phyloP scores from a whole-genome alignment of 2,797 vertebrate species.

The Prionace glauca region DNA sequence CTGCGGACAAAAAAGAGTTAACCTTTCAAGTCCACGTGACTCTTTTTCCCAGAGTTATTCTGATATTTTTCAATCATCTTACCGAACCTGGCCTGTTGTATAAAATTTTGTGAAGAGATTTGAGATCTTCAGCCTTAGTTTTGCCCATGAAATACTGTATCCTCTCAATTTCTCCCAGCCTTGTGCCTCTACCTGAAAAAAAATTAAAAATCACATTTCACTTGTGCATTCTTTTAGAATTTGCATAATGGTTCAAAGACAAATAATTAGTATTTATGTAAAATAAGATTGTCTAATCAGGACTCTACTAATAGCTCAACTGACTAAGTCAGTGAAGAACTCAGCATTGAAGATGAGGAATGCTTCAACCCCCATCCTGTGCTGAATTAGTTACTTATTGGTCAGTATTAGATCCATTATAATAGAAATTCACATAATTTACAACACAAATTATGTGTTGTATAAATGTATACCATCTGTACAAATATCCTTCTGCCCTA shows the following conservation, averaged over 20 bases:
- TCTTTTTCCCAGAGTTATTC: too few species aligned
- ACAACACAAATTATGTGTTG: not conserved
- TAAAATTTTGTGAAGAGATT: conserved; percentile 83
- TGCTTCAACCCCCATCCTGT: not conserved
- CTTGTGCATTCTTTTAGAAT: not conserved
- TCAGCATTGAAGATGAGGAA: not conserved
- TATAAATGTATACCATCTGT: not conserved
- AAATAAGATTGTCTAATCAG: not conserved
- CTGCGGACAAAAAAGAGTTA: too few species aligned
- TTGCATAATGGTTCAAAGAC: not conserved
- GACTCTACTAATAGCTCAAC: not conserved
- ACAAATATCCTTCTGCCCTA: not conserved
- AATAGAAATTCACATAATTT: not conserved
- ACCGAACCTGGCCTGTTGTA: conserved; percentile 91
- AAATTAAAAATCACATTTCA: not conserved
- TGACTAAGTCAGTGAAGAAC: not conserved
- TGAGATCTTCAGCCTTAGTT: conserved; percentile 83
- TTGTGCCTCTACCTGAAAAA: conserved; percentile 75
- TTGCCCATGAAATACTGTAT: conserved; percentile 78
- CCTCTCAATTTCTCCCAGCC: conserved; percentile 86
- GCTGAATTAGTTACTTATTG: not conserved
- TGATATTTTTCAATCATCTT: conserved; percentile 44
- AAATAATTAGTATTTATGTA: not conserved
- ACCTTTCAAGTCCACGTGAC: too few species aligned
- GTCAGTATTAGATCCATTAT: not conserved